Evolutionary conservation across 92 coral and sea anemone species (phyloP).

Genomic region (Actinernus sp.): DNA sequence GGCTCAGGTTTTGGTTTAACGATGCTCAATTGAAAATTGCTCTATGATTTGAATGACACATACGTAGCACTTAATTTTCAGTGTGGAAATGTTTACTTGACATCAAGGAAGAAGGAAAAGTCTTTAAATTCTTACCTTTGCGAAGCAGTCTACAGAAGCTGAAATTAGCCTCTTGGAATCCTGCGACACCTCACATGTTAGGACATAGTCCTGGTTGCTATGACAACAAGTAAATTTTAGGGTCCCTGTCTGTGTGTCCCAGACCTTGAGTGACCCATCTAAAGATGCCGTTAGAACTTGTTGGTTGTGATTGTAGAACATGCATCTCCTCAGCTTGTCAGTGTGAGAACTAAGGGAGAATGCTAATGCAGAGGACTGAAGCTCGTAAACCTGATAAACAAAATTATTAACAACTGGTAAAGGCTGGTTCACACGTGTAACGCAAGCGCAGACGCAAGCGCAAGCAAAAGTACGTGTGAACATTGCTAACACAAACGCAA

Average conservation of each 20-base stretch:
- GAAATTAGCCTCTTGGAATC: constrained; percentile 79
- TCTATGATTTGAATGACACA: no score
- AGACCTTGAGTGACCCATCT: constrained; percentile 91
- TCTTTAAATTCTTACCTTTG: constrained; percentile 82
- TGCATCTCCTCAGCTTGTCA: constrained; percentile 70
- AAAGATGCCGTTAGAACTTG: constrained; percentile 79
- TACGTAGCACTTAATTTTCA: no score
- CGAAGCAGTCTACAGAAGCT: constrained; percentile 85
- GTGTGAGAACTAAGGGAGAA: constrained; percentile 76
- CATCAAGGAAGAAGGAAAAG: no score
- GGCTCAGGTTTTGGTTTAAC: no score
- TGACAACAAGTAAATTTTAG: constrained; percentile 81
- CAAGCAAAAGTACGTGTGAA: no score
- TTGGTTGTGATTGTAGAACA: constrained; percentile 68
- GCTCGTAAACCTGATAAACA: constrained; percentile 40
- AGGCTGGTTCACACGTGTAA: no score
- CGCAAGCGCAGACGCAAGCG: no score
- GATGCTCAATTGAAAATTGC: no score
- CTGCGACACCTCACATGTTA: constrained; percentile 85
- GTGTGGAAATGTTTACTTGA: no score
- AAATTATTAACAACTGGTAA: background rate
- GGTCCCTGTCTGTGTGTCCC: constrained; percentile 76
- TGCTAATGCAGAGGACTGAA: constrained; percentile 11
- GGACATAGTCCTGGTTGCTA: constrained; percentile 76
- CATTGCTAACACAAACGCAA: no score